Evolutionary conservation across 2,113 vertebrate genomes (phyloP), one percentile per base, ranked within the genome.

Genomic region (Climacteris rufus): DNA sequence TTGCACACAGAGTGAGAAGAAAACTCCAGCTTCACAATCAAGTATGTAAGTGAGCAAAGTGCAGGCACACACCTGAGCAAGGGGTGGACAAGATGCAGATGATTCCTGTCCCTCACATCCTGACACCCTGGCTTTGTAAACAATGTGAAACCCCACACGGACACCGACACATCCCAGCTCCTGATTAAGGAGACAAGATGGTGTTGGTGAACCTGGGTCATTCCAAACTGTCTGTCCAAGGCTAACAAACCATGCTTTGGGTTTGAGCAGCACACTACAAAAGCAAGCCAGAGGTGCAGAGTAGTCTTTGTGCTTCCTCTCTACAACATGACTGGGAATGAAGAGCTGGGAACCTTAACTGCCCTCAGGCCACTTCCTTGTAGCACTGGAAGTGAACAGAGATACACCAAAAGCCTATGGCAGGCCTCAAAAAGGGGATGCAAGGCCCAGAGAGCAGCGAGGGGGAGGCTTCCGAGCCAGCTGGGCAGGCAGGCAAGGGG

Each of bases 1-100:
- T 68, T 96, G 90, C 66, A 61, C 5, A 2, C 37, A 82, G 47
- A 84, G 52, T 33, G 68, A 89, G 69, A 86, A 87, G 53, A 86
- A 91, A 97, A 57, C 87, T 64, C 39, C 49, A 77, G 59, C 83
- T 82, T 77, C 61, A 57, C 81, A 88, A 80, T 42, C 53, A 45
- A 47, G 15, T 5, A 42, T 4, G 0, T 30, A 61, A 40, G 11
- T 5, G 56, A 96, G 63, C 45, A 56, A 44, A 85, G 40, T 20
- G 1, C 59, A 83, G 78, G 23, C 66, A 59, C 44, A 54, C 39
- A 45, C 59, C 59, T 28, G 45, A 61, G 7, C 42, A 45, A 65
- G 28, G 50, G 40, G 25, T 0, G 1, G 25, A 35, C 18, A 35
- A 65, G 68, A 50, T 15, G 35, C 54, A 63, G n/a, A 3, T 19